Evolutionary conservation across 2,113 vertebrate genomes (phyloP), one percentile per base, ranked within the genome.

Genomic region (Amazona vittata): DNA sequence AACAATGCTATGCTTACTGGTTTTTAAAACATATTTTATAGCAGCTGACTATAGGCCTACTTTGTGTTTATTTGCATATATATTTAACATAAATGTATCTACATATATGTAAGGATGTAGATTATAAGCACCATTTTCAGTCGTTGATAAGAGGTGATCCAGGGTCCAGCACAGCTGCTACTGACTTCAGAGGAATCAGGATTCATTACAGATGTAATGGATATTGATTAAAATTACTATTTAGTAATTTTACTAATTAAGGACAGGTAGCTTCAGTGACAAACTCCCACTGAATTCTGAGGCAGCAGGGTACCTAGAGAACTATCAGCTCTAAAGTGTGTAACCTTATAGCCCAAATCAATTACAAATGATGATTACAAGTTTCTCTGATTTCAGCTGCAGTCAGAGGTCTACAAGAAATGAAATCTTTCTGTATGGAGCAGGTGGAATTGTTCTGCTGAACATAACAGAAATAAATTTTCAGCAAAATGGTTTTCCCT

Each of bases 381-480:
- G 49, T 57, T 73, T 49, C 62, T 86, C 88, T 85, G 52, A 85
- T 86, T 92, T 94, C 60, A 79, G 31, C 49, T 57, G 49, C 80
- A 79, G 83, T 37, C 65, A 46, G 77, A 90, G 50, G 92, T 25
- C 47, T 59, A 60, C 28, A 63, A 53, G 65, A 83, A 94, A 52
- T 43, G 31, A 82, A 81, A 89, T 65, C 57, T 91, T 87, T 83
- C 81, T 63, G 31, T 35, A 43, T 0, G 5, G 62, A 94, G 46
- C 90, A 89, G 83, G 65, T 95, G 83, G 73, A 89, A 89, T 39
- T 79, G 26, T 69, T 86, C 80, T 73, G 69, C 52, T 91, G 77
- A 89, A 92, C 15, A 2, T 16, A 89, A 82, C 12, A 46, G 43
- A 94, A 95, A 91, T 79, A 92, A 84, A 49, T 92, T 57, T 93